Conservation (phyloP, 2,113 vertebrate species). For the Microcebus jonahi region DNA sequence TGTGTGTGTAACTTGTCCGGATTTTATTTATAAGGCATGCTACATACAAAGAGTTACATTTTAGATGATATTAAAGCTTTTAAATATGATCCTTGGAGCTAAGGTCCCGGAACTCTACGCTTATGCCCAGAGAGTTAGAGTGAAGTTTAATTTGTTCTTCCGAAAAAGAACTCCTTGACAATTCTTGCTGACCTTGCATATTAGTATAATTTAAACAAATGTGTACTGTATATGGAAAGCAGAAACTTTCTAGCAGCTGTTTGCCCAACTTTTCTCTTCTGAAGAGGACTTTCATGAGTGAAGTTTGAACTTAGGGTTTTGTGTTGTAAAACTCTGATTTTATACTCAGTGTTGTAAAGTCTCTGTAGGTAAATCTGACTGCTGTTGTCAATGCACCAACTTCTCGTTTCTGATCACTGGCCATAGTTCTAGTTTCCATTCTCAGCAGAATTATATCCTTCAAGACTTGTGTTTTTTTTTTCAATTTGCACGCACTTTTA, state of each 20-base stretch:
- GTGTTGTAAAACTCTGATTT: slow-evolving; percentile 77
- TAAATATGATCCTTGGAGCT: slow-evolving; percentile 80
- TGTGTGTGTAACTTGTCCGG: slow-evolving; percentile 49
- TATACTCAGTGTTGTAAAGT: slow-evolving; percentile 80
- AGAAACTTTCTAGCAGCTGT: slow-evolving; percentile 80
- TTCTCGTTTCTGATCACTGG: slow-evolving; percentile 87
- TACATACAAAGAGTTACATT: slow-evolving; percentile 63
- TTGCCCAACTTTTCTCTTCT: slow-evolving; percentile 80
- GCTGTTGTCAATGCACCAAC: slow-evolving; percentile 82
- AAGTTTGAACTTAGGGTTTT: slow-evolving; percentile 78
- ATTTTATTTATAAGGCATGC: slow-evolving; percentile 65
- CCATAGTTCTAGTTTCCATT: slow-evolving; percentile 89
- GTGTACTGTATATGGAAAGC: slow-evolving; percentile 74
- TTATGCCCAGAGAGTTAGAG: slow-evolving; percentile 82
- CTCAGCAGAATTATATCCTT: slow-evolving; percentile 85
- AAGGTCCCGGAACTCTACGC: slow-evolving; percentile 76
- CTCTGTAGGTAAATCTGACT: slow-evolving; percentile 88
- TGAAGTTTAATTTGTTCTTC: slow-evolving; percentile 84
- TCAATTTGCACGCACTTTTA: slow-evolving; percentile 80
- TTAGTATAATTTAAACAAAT: slow-evolving; percentile 82
- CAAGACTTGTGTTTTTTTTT: slow-evolving; percentile 79
- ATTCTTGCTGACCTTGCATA: slow-evolving; percentile 84
- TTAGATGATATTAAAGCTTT: slow-evolving; percentile 80
- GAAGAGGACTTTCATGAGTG: slow-evolving; percentile 74
- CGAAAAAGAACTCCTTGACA: slow-evolving; percentile 79